Evolutionary conservation across 1,140 invertebrate genomes (phyloP).

Genomic region (Liolophura sinensis): DNA sequence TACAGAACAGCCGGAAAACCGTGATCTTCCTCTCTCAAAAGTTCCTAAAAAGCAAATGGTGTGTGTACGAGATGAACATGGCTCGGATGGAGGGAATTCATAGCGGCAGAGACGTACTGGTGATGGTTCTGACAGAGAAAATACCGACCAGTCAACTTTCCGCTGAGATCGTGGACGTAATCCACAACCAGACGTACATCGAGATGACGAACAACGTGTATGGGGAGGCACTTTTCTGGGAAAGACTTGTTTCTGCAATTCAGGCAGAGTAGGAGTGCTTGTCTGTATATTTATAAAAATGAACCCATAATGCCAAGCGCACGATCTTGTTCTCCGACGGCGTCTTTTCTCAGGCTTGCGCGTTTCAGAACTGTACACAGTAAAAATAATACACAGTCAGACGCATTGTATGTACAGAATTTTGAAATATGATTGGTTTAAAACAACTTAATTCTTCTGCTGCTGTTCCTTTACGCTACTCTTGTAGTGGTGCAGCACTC

Average conservation of each 20-base stretch:
- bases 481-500: no score
- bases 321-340: no score
- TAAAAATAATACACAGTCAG: no score
- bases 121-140: constrained; percentile 29
- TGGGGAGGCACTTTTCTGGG: background rate
- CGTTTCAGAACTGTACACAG: no score
- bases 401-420: no score
- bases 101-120: constrained; percentile 25
- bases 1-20: constrained; percentile 66
- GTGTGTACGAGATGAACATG: constrained; percentile 69
- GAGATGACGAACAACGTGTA: background rate
- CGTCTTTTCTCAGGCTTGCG: no score
- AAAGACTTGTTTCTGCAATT: background rate
- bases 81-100: constrained; percentile 33
- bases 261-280: background rate
- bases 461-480: no score
- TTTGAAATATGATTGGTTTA: no score
- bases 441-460: no score
- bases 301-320: no score
- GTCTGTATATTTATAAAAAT: no score
- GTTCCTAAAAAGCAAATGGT: constrained; percentile 70
- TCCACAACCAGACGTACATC: constrained; percentile 21
- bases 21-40: constrained; percentile 67
- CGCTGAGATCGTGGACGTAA: constrained; percentile 15
- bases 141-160: constrained; percentile 15